Base-by-base conservation (phyloP, 2,888 invertebrate genomes). In the Crematogaster levior region DNA sequence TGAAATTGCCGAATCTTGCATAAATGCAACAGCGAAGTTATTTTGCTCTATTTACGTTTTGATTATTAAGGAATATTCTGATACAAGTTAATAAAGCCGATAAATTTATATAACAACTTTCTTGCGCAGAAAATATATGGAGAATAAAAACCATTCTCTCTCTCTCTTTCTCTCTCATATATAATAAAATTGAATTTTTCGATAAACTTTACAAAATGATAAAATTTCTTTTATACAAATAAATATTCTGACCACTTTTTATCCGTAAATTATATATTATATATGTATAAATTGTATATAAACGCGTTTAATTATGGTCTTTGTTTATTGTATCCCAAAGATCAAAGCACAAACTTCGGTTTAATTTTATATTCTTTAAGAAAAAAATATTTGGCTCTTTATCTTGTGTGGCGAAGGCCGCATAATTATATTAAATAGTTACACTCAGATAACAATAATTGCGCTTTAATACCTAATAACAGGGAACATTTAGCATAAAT, bases 401-500 rank as follows among this genome's bases (percentile, higher is more conserved):
- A 21, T 68, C 30, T 46, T 74, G 51, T 51, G 60, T 77, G 56
- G 56, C 60, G 18, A 30, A 75, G 24, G 37, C 10, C 12, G n/a
- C 53, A 24, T 82, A 83, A 83, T 85, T 81, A 83, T 81, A 83
- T 56, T 4, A 7, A 37, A 68, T 9, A 21, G 6, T 34, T 5
- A n/a, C 51, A 7, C 30, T 37, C 34, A 12, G n/a, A 53, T 51
- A 24, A 21, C 34, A 10, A 18, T 7, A n/a, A 58, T 46, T 46
- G 18, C 21, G 15, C 15, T 30, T 30, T 15, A 60, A 46, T 46
- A 43, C 5, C 30, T 46, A 15, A n/a, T 10, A 53, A 75, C 65
- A 7, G 9, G 34, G 18, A n/a, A 51, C 40, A 53, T 68, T 12
- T 27, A 51, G 40, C 10, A 5, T 75, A 24, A 68, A 27, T 68